Conservation (phyloP, 2,888 invertebrate genomes). For the Cephus pulcher region DNA sequence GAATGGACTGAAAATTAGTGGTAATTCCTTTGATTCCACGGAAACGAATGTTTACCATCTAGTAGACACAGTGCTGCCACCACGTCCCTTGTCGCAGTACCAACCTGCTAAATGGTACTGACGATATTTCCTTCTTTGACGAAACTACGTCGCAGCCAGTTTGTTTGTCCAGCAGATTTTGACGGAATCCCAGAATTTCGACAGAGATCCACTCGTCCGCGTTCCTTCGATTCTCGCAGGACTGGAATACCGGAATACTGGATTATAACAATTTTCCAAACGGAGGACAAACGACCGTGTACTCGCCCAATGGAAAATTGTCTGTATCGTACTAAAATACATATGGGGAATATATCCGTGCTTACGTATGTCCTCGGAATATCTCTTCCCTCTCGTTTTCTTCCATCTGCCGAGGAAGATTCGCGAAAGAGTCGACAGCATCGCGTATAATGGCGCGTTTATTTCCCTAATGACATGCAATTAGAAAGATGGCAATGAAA, state of each 20-base stretch:
- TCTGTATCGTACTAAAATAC: not conserved
- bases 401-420: not conserved
- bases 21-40: constrained; percentile 34
- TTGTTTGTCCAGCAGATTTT: not conserved
- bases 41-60: constrained; percentile 31
- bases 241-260: not conserved
- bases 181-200: constrained; percentile 10
- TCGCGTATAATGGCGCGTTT: constrained; percentile 31
- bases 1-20: constrained; percentile 39
- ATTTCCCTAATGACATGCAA: constrained; percentile 44
- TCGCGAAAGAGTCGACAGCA: not conserved
- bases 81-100: constrained; percentile 19
- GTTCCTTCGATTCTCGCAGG: constrained; percentile 14
- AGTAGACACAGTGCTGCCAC: not conserved
- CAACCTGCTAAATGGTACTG: constrained; percentile 40
- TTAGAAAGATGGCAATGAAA: constrained; percentile 63
- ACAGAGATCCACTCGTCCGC: constrained; percentile 11
- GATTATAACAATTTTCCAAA: not conserved
- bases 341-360: not conserved
- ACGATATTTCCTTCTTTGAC: not conserved
- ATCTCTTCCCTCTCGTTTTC: not conserved
- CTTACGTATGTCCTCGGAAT: not conserved
- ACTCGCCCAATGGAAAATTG: not conserved
- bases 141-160: not conserved
- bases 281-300: not conserved